These are phyloP conservation scores for Morpho achilles DNA, from an alignment of 2,888 invertebrate species.

Conservation along the genomic window DNA sequence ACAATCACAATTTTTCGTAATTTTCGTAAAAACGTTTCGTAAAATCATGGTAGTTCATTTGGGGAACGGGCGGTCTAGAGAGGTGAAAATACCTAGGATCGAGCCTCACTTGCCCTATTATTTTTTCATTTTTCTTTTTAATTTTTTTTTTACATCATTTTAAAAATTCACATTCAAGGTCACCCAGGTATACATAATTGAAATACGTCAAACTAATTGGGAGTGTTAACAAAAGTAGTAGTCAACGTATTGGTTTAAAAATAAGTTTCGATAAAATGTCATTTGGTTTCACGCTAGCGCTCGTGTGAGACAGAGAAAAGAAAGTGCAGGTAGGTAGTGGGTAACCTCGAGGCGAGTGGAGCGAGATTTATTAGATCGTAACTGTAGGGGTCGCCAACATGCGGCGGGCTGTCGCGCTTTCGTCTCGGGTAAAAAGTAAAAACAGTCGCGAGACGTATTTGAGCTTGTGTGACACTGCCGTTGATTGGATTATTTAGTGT, in stretches of 20 bases:
- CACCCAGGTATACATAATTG: no score
- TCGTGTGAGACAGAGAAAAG: constrained; percentile 71
- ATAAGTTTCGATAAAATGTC: constrained; percentile 34
- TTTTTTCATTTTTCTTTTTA: no score
- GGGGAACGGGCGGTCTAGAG: no score
- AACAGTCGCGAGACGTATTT: constrained; percentile 9
- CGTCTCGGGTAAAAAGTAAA: constrained; percentile 17
- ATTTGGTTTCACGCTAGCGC: constrained; percentile 43
- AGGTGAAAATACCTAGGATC: no score
- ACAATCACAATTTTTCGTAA: no score
- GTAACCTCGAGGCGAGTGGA: constrained; percentile 45
- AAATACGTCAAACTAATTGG: no score
- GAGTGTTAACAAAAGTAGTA: no score
- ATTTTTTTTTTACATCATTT: no score
- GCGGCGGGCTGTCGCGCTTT: constrained; percentile 45
- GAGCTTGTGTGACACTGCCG: constrained; percentile 3
- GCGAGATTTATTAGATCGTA: constrained; percentile 76
- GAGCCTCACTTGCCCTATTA: no score
- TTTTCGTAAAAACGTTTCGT: no score
- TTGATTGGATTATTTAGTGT: constrained; percentile 8
- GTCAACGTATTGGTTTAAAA: constrained; percentile 11
- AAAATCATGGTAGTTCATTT: no score
- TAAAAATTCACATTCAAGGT: no score
- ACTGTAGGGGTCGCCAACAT: constrained; percentile 64
- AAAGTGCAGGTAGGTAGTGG: constrained; percentile 67